Percentiles rank a stretch among this genome's conserved stretches.
Evolutionary conservation across 2,113 vertebrate genomes (phyloP).

Genomic region (Antigone vipio): DNA sequence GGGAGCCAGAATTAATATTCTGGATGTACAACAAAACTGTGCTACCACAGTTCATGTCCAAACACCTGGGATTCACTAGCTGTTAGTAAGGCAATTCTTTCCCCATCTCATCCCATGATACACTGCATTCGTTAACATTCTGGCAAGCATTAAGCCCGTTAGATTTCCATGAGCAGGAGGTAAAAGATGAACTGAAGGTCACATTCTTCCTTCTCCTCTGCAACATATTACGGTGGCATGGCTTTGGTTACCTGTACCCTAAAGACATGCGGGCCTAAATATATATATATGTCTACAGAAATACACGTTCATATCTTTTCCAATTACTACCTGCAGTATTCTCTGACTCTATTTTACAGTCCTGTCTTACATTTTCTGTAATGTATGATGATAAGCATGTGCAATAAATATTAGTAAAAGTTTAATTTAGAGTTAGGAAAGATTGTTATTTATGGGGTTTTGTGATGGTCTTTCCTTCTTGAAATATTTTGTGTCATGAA

Average conservation of each 20-base stretch:
- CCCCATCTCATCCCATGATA: neutral
- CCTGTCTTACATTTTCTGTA: neutral
- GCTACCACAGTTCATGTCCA: neutral
- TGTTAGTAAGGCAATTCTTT: neutral
- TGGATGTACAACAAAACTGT: neutral
- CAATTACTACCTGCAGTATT: neutral
- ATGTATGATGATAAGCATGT: neutral
- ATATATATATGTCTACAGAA: neutral
- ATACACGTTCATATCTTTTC: neutral
- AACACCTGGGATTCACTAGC: neutral
- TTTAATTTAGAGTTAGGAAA: neutral
- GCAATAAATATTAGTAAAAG: neutral
- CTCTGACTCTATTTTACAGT: neutral
- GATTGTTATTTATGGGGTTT: neutral
- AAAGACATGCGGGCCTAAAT: neutral
- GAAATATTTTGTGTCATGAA: neutral
- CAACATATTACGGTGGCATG: neutral
- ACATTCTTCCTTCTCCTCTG: neutral
- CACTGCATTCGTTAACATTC: neutral
- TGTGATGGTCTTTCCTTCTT: neutral
- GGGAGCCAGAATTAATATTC: neutral
- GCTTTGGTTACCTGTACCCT: neutral
- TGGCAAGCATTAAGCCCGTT: neutral
- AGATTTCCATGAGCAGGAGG: neutral
- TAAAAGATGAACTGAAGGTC: neutral